Base-by-base conservation (phyloP, 2,797 vertebrate genomes). In the Alauda arvensis region DNA sequence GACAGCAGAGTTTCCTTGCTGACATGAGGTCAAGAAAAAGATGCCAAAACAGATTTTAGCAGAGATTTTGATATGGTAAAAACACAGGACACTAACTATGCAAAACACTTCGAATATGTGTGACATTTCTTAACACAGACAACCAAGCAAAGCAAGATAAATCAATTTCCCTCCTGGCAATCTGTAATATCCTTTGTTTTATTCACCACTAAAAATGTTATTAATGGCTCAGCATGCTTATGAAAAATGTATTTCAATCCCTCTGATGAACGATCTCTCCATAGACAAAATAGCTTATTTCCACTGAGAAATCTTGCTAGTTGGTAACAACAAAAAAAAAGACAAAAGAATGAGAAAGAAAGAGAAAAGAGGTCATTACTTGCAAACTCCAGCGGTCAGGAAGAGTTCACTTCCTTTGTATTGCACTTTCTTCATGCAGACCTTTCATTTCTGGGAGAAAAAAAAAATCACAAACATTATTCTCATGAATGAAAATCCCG, bases 141-240 rank as follows among this genome's bases (percentile, higher is more conserved):
- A 85, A 88, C 49, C 13, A 62, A 83, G 33, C 71, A 65, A 89
- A 83, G 83, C 87, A 82, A 89, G 87, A 91, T 57, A 94, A 90
- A 91, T 91, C 77, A 48, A 89, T 89, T 93, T 92, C 60, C 53
- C 24, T 23, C 6, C 83, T 87, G 87, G 75, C 75, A 90, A 61
- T 14, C 61, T 33, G 51, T 25, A 85, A 81, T 77, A 70, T 33
- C 80, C 65, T 91, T 90, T 93, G 91, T 90, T 91, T 88, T 85
- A 87, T 90, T 77, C 76, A 75, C 69, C 75, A 60, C 86, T 77
- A 88, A 90, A 53, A 68, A 46, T 83, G n/a, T 92, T 94, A 77
- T 84, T 89, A 94, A 77, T 77, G 76, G 72, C 53, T 85, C 66
- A 89, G 74, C 45, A 89, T 71, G 81, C 48, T 91, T 66, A 56